Evolutionary conservation across 2,888 invertebrate genomes (phyloP).

Genomic region (Pyrrhia umbra): DNA sequence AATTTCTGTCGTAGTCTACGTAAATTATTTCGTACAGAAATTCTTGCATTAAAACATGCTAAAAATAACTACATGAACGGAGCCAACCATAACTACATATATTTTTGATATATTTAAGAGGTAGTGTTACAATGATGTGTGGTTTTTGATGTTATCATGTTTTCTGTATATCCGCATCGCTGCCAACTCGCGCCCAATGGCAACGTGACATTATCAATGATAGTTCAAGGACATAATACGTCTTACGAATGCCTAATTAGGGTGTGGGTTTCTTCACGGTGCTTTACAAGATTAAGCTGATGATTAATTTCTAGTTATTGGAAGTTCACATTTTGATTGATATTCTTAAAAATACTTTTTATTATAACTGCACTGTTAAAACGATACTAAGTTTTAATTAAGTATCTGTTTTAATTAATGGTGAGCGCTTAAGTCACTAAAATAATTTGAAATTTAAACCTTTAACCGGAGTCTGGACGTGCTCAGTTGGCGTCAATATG

Average conservation of each 20-base stretch:
- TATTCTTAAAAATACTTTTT: not conserved
- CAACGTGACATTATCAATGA: slow-evolving; percentile 40
- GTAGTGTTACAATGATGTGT: slow-evolving; percentile 11
- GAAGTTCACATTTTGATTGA: slow-evolving; percentile 16
- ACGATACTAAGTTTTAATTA: too few relatives aligned
- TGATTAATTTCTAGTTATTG: slow-evolving; percentile 12
- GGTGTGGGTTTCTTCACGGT: slow-evolving; percentile 41
- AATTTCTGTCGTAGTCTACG: too few relatives aligned
- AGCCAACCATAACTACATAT: too few relatives aligned
- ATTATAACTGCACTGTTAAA: too few relatives aligned
- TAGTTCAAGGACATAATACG: slow-evolving; percentile 54
- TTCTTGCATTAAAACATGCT: not conserved
- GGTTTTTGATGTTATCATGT: slow-evolving; percentile 20
- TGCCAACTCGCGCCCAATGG: slow-evolving; percentile 21
- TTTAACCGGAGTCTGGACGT: too few relatives aligned
- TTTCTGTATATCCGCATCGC: slow-evolving; percentile 43
- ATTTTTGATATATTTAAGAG: not conserved
- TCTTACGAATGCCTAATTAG: slow-evolving; percentile 44
- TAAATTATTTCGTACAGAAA: too few relatives aligned
- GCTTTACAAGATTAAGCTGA: slow-evolving; percentile 28
- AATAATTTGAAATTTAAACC: too few relatives aligned
- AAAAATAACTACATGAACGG: not conserved
- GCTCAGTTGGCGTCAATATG: too few relatives aligned
- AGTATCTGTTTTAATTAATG: too few relatives aligned
- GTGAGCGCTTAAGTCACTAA: too few relatives aligned